These are phyloP conservation scores for Aurelia aurita complex sp. Pacific DNA, from an alignment of 30 jellyfish, hydroid and myxozoan species.

Conservation along the genomic window DNA sequence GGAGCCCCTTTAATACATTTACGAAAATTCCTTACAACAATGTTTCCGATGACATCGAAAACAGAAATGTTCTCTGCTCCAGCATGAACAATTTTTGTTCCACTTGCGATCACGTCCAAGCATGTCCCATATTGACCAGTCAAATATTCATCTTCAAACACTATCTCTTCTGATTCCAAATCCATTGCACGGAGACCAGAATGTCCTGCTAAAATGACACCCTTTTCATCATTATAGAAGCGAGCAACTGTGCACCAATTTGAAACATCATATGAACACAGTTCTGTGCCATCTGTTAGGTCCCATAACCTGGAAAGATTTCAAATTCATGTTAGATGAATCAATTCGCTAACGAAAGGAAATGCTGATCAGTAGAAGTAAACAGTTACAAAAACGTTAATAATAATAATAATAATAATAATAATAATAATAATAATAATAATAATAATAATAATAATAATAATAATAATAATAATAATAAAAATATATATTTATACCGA, in stretches of 20 bases:
- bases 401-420: too few relatives aligned
- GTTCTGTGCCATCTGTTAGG: constrained; percentile 51
- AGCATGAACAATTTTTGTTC: constrained; percentile 51
- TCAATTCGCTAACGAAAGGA: too few relatives aligned
- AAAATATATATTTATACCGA: too few relatives aligned
- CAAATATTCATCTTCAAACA: constrained; percentile 26
- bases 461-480: too few relatives aligned
- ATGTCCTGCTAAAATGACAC: constrained; percentile 51
- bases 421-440: too few relatives aligned
- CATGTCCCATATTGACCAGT: constrained; percentile 63
- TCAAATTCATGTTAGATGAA: too few relatives aligned
- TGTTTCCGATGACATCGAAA: constrained; percentile 42
- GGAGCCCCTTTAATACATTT: too few relatives aligned
- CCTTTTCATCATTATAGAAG: constrained; percentile 39
- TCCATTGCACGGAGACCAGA: constrained; percentile 42
- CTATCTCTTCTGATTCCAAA: constrained; percentile 75
- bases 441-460: too few relatives aligned
- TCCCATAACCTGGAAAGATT: constrained; percentile 67
- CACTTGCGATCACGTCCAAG: constrained; percentile 44
- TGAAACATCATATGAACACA: constrained; percentile 44
- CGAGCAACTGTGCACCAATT: background rate
- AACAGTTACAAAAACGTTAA: too few relatives aligned
- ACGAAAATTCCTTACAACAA: constrained; percentile 39
- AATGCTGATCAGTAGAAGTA: too few relatives aligned
- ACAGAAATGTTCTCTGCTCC: constrained; percentile 48